Evolutionary conservation across 1,140 invertebrate species (phyloP), one percentile per base, ranked within the genome.

Genomic region (Listronotus oregonensis): DNA sequence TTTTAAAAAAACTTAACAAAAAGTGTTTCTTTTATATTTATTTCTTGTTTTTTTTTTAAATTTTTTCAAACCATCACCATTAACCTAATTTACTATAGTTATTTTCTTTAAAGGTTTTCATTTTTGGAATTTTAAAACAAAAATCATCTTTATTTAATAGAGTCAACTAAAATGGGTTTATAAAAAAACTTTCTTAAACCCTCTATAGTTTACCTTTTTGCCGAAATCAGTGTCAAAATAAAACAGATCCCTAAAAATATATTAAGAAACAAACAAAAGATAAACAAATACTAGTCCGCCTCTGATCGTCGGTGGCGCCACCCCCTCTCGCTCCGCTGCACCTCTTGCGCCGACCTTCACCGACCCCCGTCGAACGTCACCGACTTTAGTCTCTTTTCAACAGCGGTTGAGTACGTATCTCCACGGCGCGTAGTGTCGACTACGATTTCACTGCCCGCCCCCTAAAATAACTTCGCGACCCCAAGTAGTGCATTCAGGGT

Each of bases 261-360:
- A 17, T 18, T 5, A 12, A 32, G 4, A 12, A 32, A n/a, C 7
- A 52, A 49, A 15, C 8, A 49, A 14, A 15, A 11, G 2, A 14
- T 49, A 6, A 15, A 49, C 14, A 49, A 49, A 15, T 32, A 5
- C 39, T 21, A 75, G 75, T 75, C 71, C 75, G 71, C 67, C 69
- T 72, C 73, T 77, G 75, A 69, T 73, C 68, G 69, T 71, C 40
- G 68, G 64, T 71, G 75, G 75, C 75, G 75, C 75, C 75, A 77
- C 61, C 56, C 67, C 67, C 71, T 72, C 75, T 69, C 64, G 60
- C 65, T 63, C 49, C 55, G 18, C 56, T 27, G 21, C 40, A 31
- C 56, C 10, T 32, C 69, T 72, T 66, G 67, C 71, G 72, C 71
- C 66, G 64, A 44, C 54, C 51, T 49, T 54, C 43, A 39, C 54